Conservation (phyloP, 2,113 vertebrate species). For the Copsychus sechellarum region DNA sequence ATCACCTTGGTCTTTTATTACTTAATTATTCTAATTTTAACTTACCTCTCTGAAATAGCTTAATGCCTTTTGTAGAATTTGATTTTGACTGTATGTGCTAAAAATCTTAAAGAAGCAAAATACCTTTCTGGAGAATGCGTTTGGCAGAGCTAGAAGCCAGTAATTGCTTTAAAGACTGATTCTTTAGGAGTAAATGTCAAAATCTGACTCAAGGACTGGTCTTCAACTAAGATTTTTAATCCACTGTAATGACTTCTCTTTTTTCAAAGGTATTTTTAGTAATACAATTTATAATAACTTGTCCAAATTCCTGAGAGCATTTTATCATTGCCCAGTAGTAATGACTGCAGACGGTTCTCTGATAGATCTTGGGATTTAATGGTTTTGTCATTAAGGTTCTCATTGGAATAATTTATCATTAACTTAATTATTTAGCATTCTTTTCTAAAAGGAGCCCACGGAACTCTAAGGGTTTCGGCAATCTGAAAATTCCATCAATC, state of each 20-base stretch:
- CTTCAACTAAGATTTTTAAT: conserved; percentile 28
- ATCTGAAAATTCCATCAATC: conserved; percentile 2
- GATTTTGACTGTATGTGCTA: neutral
- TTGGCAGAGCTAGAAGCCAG: neutral
- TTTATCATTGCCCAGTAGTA: conserved; percentile 36
- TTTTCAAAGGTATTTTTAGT: conserved; percentile 54
- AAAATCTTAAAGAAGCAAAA: neutral
- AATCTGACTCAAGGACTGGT: neutral
- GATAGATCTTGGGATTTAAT: conserved; percentile 61
- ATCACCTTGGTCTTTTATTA: neutral
- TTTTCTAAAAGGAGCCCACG: conserved; percentile 28
- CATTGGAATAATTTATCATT: conserved; percentile 59
- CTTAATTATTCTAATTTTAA: neutral
- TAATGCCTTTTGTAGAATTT: neutral
- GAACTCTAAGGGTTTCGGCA: neutral
- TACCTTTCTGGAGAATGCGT: neutral
- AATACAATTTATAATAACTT: conserved; percentile 50
- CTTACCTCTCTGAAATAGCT: neutral
- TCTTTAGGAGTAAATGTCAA: neutral
- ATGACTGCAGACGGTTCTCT: conserved; percentile 39
- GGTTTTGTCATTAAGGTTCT: conserved; percentile 60
- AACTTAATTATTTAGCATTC: conserved; percentile 64
- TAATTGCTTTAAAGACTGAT: neutral
- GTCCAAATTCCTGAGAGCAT: conserved; percentile 31
- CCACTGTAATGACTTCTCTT: conserved; percentile 34